These are phyloP conservation scores for Schizopygopsis pylzovi DNA, from an alignment of 2,797 vertebrate genomes.

Conservation along the genomic window DNA sequence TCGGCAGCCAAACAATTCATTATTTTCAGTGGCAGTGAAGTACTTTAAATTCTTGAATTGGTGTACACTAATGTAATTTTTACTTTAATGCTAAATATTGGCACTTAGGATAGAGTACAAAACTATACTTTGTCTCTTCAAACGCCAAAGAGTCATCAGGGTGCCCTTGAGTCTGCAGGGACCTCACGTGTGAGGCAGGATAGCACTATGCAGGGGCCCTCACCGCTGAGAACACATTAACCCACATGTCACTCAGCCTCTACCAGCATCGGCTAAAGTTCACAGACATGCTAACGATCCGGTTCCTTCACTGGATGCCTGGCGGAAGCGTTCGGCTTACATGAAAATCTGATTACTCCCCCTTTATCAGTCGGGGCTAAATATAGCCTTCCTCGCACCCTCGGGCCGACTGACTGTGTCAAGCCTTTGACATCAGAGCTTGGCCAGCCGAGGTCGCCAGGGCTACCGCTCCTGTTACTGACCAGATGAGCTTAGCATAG, in stretches of 20 bases:
- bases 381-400: conserved; percentile 31
- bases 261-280: conserved; percentile 39
- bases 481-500: conserved; percentile 48
- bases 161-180: conserved; percentile 29
- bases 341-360: conserved; percentile 56
- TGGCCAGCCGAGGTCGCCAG: conserved; percentile 9
- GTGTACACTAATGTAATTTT: neutral
- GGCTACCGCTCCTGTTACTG: conserved; percentile 16
- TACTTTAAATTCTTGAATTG: neutral
- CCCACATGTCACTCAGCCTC: conserved; percentile 28
- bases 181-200: conserved; percentile 21
- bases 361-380: conserved; percentile 48
- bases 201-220: neutral
- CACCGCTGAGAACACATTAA: conserved; percentile 31
- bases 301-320: conserved; percentile 36
- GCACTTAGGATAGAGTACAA: neutral
- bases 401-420: conserved; percentile 29
- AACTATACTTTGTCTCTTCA: neutral
- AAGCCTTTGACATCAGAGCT: conserved; percentile 56
- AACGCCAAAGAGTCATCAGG: neutral
- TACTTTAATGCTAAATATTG: neutral
- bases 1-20: neutral
- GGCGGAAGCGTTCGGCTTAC: conserved; percentile 56
- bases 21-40: no score
- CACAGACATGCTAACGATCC: conserved; percentile 45